Conservation (phyloP, 1,140 invertebrate species). For the Mya arenaria region DNA sequence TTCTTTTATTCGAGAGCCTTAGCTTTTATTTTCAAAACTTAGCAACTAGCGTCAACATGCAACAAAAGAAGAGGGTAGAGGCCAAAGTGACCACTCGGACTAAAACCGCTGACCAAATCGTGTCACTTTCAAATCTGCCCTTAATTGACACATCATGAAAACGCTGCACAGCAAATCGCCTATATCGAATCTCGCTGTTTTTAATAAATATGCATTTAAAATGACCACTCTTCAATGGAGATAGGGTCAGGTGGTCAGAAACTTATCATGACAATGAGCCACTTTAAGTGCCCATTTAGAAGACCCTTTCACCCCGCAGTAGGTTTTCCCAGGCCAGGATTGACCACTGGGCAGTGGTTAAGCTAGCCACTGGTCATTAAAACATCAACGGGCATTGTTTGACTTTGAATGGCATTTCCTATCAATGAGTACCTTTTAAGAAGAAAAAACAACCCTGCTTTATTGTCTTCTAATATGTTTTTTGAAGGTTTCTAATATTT, state of each 20-base stretch:
- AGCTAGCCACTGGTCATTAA: constrained; percentile 55
- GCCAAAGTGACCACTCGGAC: too few species aligned
- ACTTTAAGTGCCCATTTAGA: constrained; percentile 7
- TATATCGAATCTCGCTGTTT: not conserved
- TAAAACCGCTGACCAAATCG: constrained; percentile 6
- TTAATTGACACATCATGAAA: constrained; percentile 52
- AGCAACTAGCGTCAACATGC: too few species aligned
- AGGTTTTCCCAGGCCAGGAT: constrained; percentile 46
- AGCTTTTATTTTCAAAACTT: too few species aligned
- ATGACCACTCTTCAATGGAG: constrained; percentile 17
- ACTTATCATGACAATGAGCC: constrained; percentile 39
- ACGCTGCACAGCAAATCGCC: not conserved
- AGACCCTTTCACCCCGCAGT: constrained; percentile 38
- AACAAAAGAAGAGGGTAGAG: too few species aligned
- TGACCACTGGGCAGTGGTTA: constrained; percentile 43
- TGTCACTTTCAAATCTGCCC: constrained; percentile 40
- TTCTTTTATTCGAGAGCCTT: too few species aligned
- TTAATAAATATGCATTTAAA: constrained; percentile 46
- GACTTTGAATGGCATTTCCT: constrained; percentile 45
- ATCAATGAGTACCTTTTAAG: constrained; percentile 3
- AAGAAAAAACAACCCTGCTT: too few species aligned
- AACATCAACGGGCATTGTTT: constrained; percentile 53
- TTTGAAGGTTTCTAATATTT: too few species aligned
- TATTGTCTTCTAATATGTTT: too few species aligned
- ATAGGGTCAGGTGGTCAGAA: constrained; percentile 32